Percentiles rank a stretch among this genome's conserved stretches.
These are phyloP conservation scores for Caracal caracal DNA, from an alignment of 2,113 vertebrate genomes.

Conservation along the genomic window DNA sequence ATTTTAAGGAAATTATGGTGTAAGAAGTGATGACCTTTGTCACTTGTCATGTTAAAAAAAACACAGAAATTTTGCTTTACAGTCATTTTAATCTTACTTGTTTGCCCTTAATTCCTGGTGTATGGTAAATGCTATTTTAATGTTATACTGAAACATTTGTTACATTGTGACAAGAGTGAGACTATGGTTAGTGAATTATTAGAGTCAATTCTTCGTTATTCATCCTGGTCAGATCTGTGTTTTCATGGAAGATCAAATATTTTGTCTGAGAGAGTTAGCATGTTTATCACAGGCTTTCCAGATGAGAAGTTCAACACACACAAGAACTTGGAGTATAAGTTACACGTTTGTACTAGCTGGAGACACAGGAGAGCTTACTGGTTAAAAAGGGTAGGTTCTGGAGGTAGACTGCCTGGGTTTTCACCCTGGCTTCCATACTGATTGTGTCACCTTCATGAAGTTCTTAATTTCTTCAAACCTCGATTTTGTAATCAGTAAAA, in stretches of 20 bases:
- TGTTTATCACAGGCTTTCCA: not conserved
- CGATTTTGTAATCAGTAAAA: not conserved
- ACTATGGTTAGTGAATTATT: not conserved
- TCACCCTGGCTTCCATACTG: not conserved
- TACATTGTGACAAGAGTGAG: not conserved
- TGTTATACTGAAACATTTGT: not conserved
- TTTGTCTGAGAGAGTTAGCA: not conserved
- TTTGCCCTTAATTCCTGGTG: not conserved
- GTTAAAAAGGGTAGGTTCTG: not conserved
- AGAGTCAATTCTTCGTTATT: conserved; percentile 1
- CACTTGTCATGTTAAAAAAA: conserved; percentile 48
- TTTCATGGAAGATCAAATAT: conserved; percentile 22
- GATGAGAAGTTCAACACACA: not conserved
- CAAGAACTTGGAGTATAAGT: not conserved
- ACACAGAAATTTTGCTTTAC: conserved; percentile 38
- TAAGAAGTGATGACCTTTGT: conserved; percentile 60
- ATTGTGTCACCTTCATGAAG: not conserved
- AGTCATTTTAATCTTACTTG: conserved; percentile 46
- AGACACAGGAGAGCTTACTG: not conserved
- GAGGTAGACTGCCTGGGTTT: not conserved
- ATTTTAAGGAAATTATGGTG: conserved; percentile 35
- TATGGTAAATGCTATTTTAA: conserved; percentile 37
- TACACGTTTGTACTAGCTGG: not conserved
- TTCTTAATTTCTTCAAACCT: not conserved
- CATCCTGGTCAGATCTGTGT: not conserved